Percentiles rank a stretch among this genome's conserved stretches.
phyloP scores from a whole-genome alignment of 2,888 invertebrate genomes.

The Creontiades dilutus region DNA sequence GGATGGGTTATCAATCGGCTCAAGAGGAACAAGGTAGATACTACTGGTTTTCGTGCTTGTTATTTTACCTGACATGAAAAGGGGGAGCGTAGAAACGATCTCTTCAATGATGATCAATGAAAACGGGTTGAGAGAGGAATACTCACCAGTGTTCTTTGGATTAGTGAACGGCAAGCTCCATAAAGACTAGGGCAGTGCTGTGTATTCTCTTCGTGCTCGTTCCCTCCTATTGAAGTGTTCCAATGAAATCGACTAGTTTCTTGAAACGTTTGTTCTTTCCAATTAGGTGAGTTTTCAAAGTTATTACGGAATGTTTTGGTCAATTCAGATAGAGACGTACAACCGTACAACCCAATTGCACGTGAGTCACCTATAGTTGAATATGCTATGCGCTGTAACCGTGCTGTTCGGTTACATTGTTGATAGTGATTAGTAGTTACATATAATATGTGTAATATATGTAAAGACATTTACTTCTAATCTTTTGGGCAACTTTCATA shows the following conservation, averaged over 20 bases:
- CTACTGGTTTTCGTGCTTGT: background rate
- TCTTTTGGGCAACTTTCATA: too few species aligned
- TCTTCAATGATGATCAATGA: background rate
- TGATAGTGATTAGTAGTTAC: too few species aligned
- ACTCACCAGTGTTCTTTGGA: background rate
- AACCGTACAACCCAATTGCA: too few species aligned
- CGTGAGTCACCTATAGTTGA: too few species aligned
- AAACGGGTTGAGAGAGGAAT: background rate
- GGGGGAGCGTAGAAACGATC: background rate
- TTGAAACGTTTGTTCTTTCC: background rate
- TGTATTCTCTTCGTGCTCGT: too few species aligned
- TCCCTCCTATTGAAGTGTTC: background rate
- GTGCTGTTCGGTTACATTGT: too few species aligned
- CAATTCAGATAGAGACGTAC: background rate
- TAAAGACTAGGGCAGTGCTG: background rate
- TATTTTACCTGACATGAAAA: slow-evolving; percentile 1
- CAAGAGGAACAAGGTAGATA: too few species aligned
- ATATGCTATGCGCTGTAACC: too few species aligned
- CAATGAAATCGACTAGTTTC: background rate
- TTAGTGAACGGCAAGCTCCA: background rate
- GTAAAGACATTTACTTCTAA: too few species aligned
- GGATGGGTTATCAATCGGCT: too few species aligned
- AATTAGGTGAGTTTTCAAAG: background rate
- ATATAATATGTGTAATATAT: too few species aligned
- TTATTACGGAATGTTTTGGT: background rate